Evolutionary conservation across 2,797 vertebrate species (phyloP), one percentile per base, ranked within the genome.

Genomic region (Alauda arvensis): DNA sequence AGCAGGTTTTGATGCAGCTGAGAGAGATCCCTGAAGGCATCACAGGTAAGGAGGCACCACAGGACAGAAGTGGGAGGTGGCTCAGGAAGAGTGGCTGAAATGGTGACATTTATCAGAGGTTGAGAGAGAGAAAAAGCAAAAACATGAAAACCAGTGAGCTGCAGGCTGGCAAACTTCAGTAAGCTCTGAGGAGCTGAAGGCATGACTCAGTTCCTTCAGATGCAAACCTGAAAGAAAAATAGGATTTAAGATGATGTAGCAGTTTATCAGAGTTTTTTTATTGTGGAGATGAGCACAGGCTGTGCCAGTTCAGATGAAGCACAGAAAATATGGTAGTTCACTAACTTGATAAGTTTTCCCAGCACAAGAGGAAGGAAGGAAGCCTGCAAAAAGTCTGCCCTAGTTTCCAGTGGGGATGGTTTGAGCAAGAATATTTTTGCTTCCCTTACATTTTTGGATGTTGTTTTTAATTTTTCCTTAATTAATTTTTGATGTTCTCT

Each of bases 281-380:
- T 84, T 51, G 18, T 16, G 14, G 59, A 80, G 66, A 52, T 1
- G 1, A 31, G 84, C 88, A 75, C 82, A 90, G 67, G 7, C 76
- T 88, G 79, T 88, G 72, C 79, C 82, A 75, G 55, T 52, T 92
- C 33, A 90, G 55, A 31, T 21, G 23, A 39, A 57, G 48, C 69
- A 14, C 7, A n/a, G 77, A 75, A 87, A 83, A 62, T 26, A 17
- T 0, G 52, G 40, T 42, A 45, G 43, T 49, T 85, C 21, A 8
- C 57, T 51, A 6, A 57, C 53, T 65, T 43, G 59, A 0, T 28
- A 33, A 67, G 33, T 68, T 91, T 75, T 63, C 87, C 49, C 67
- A 86, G 79, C 59, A 40, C 28, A n/a, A 82, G 62, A 77, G 74
- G 87, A 74, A 84, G 67, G 90, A 82, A 91, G 85, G 77, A 90